phyloP scores from a whole-genome alignment of 1,140 invertebrate genomes.

The Scylla paramamosain region DNA sequence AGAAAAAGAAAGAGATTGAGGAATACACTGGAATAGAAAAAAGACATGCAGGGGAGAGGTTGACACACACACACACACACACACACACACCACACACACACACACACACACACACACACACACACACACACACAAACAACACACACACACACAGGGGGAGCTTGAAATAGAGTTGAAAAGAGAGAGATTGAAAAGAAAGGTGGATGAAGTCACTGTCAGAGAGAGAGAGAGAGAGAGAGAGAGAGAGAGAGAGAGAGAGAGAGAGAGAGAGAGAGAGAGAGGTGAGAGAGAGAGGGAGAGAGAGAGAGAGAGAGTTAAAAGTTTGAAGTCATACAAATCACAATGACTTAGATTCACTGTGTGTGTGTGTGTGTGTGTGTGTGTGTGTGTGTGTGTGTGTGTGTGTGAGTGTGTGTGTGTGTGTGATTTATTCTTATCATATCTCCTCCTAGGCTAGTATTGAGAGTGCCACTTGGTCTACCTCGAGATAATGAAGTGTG shows the following conservation, averaged over 20 bases:
- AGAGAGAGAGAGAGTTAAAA: neutral
- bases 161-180: neutral
- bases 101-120: neutral
- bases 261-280: constrained; percentile 16
- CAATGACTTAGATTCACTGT: neutral
- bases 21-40: no score
- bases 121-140: neutral
- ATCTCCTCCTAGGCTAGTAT: no score
- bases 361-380: neutral
- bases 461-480: no score
- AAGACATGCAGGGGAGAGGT: no score
- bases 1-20: neutral
- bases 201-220: neutral
- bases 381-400: neutral
- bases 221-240: neutral
- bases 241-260: constrained; percentile 39
- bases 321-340: neutral
- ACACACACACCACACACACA: neutral
- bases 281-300: neutral
- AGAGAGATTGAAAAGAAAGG: neutral
- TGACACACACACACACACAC: constrained; percentile 2
- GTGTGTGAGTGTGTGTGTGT: neutral
- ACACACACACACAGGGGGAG: neutral
- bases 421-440: neutral
- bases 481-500: neutral